phyloP scores from a whole-genome alignment of 1,140 invertebrate species.

The Dinoponera quadriceps region DNA sequence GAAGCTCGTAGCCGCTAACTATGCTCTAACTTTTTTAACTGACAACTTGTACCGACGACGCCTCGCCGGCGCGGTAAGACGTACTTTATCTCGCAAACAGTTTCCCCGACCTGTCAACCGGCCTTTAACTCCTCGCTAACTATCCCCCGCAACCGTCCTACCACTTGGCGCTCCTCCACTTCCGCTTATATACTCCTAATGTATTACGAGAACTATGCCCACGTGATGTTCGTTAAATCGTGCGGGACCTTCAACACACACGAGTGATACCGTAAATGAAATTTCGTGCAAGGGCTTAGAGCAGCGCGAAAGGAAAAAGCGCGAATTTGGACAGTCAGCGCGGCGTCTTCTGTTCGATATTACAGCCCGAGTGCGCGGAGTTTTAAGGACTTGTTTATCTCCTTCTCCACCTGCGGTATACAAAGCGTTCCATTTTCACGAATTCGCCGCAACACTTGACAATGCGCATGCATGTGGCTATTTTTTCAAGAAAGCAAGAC shows the following conservation, averaged over 20 bases:
- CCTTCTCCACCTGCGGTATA: background rate
- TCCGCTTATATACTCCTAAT: conserved; percentile 34
- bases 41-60: conserved; percentile 50
- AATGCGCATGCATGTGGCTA: background rate
- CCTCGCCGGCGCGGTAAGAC: background rate
- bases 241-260: background rate
- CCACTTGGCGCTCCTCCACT: conserved; percentile 20
- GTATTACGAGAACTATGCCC: conserved; percentile 17
- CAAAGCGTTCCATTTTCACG: background rate
- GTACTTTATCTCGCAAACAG: conserved; percentile 44
- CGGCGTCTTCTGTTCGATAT: background rate
- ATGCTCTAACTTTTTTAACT: conserved; percentile 67
- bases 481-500: background rate
- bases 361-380: background rate
- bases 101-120: conserved; percentile 36
- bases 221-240: conserved; percentile 36
- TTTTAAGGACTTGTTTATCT: conserved; percentile 30
- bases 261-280: background rate
- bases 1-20: conserved; percentile 53
- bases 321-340: no score
- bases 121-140: conserved; percentile 49
- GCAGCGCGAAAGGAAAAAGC: no score
- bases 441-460: background rate
- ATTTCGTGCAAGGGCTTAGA: background rate
- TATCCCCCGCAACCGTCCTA: conserved; percentile 26